Conservation (phyloP, 2,113 vertebrate species). For the Petaurus breviceps region DNA sequence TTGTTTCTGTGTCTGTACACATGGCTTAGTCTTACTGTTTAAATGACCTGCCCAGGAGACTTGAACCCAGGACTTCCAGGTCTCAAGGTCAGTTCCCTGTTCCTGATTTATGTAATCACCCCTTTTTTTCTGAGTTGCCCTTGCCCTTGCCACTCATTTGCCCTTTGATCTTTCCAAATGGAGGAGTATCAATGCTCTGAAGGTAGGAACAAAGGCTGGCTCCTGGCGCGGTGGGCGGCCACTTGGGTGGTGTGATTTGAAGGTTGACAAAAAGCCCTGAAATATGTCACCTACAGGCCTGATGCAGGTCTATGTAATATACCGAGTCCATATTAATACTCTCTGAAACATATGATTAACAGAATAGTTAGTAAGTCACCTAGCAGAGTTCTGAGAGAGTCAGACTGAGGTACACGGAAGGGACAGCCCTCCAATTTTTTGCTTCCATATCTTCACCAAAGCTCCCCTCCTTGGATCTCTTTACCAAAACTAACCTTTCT, state of each 20-base stretch:
- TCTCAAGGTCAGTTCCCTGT: background rate
- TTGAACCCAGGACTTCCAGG: background rate
- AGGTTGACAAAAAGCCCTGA: background rate
- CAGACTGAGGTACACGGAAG: background rate
- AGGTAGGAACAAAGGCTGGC: background rate
- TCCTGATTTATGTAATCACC: background rate
- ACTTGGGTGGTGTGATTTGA: background rate
- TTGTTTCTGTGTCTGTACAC: background rate
- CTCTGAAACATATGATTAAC: background rate
- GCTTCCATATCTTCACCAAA: too few species aligned
- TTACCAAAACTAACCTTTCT: too few species aligned
- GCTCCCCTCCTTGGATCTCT: too few species aligned
- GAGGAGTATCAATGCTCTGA: background rate
- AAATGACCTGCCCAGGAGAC: background rate
- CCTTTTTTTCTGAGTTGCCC: too few species aligned
- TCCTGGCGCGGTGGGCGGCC: background rate
- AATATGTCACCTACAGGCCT: too few species aligned
- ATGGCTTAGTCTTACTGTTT: background rate
- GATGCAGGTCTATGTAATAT: too few species aligned
- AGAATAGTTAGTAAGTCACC: constrained; percentile 56
- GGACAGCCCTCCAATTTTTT: background rate
- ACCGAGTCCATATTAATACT: too few species aligned
- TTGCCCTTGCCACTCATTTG: background rate
- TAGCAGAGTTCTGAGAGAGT: constrained; percentile 56
- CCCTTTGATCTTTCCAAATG: background rate